These are phyloP conservation scores for Buathra laborator DNA, from an alignment of 2,888 invertebrate species.

Conservation along the genomic window DNA sequence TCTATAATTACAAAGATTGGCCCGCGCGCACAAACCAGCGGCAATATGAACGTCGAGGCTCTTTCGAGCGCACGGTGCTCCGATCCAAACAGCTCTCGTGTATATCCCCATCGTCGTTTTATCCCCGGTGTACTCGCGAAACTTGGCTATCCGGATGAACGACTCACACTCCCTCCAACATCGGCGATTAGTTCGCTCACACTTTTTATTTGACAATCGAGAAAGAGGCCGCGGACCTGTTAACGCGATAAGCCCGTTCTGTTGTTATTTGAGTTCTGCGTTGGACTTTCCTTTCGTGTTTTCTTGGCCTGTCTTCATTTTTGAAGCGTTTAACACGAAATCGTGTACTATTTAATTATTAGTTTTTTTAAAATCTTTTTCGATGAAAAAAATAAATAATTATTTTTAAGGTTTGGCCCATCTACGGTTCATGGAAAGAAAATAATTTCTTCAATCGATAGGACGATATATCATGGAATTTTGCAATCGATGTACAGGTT, in stretches of 20 bases:
- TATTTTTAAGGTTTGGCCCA: no score
- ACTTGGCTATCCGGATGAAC: slow-evolving; percentile 20
- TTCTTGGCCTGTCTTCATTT: neutral
- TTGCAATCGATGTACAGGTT: no score
- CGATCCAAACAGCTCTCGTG: slow-evolving; percentile 10
- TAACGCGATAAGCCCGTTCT: slow-evolving; percentile 63
- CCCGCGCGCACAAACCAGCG: slow-evolving; percentile 70
- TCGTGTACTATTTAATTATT: no score
- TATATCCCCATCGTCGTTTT: neutral
- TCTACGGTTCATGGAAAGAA: no score
- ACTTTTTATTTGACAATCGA: slow-evolving; percentile 50
- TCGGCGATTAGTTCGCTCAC: slow-evolving; percentile 65
- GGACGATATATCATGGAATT: no score
- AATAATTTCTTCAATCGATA: no score
- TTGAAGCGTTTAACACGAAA: neutral
- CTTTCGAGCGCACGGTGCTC: slow-evolving; percentile 27
- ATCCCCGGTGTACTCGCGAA: slow-evolving; percentile 18
- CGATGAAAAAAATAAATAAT: no score
- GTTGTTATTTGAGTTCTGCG: slow-evolving; percentile 8
- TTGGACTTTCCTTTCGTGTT: neutral
- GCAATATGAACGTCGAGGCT: slow-evolving; percentile 54
- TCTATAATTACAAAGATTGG: slow-evolving; percentile 84
- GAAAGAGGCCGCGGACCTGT: slow-evolving; percentile 46
- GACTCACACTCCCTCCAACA: slow-evolving; percentile 20
- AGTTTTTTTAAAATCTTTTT: no score